These are phyloP conservation scores for Chrysolina oricalcia DNA, from an alignment of 2,888 invertebrate genomes.

Conservation along the genomic window DNA sequence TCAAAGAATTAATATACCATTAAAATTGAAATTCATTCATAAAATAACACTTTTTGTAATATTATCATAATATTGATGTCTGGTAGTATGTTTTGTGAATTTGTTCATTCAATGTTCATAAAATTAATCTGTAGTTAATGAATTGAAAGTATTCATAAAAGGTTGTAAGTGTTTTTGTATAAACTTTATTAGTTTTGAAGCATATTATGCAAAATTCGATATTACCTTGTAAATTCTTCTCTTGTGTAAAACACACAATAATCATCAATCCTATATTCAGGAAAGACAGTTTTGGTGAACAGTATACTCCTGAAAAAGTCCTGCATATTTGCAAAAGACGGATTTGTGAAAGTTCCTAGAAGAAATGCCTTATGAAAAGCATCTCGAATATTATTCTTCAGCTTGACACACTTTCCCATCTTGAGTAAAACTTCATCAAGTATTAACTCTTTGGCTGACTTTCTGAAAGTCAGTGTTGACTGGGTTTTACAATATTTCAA, in stretches of 20 bases:
- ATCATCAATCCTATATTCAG: constrained; percentile 56
- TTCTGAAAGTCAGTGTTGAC: constrained; percentile 59
- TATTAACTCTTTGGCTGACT: constrained; percentile 59
- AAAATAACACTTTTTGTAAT: too few species aligned
- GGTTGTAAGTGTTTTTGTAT: too few species aligned
- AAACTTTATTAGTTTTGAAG: too few species aligned
- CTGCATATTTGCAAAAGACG: constrained; percentile 54
- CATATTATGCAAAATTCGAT: neutral
- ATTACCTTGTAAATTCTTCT: constrained; percentile 60
- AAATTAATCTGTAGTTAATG: too few species aligned
- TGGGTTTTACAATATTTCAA: constrained; percentile 59
- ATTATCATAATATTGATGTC: too few species aligned
- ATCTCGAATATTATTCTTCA: constrained; percentile 55
- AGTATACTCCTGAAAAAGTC: constrained; percentile 58
- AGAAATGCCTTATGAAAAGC: constrained; percentile 60
- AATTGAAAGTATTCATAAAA: too few species aligned
- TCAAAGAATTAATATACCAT: too few species aligned
- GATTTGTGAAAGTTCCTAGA: constrained; percentile 62
- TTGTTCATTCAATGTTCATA: too few species aligned
- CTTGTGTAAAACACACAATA: constrained; percentile 59
- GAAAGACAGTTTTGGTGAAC: constrained; percentile 56
- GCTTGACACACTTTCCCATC: constrained; percentile 62
- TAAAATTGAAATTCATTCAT: too few species aligned
- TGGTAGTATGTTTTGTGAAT: too few species aligned
- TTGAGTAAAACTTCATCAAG: constrained; percentile 56